phyloP scores from a whole-genome alignment of 2,888 invertebrate genomes.

The Chaetoderma sp. region DNA sequence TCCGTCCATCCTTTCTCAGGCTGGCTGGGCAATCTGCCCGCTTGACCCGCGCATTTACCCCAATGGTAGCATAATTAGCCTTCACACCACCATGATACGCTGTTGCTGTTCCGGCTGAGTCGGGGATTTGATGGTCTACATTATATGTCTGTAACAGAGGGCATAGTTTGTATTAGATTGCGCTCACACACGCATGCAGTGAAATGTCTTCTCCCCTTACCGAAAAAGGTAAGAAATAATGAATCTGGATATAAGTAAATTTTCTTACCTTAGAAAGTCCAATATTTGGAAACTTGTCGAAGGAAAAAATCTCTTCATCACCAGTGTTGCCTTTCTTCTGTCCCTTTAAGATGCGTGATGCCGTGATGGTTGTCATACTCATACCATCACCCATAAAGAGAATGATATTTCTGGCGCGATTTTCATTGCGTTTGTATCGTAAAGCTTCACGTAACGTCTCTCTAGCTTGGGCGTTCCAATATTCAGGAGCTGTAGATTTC shows the following conservation, averaged over 20 bases:
- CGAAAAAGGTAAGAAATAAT: too few relatives aligned
- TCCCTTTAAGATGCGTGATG: slow-evolving; percentile 79
- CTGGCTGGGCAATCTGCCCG: slow-evolving; percentile 76
- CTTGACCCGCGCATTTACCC: slow-evolving; percentile 78
- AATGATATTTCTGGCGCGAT: slow-evolving; percentile 83
- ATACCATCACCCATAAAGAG: slow-evolving; percentile 89
- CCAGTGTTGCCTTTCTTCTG: slow-evolving; percentile 73
- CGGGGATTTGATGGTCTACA: slow-evolving; percentile 87
- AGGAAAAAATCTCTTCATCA: slow-evolving; percentile 80
- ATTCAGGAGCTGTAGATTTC: too few relatives aligned
- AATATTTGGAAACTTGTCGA: slow-evolving; percentile 86
- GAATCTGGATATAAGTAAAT: too few relatives aligned
- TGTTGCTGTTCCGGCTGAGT: slow-evolving; percentile 89
- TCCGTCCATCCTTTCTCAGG: slow-evolving; percentile 24
- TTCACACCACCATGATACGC: slow-evolving; percentile 88
- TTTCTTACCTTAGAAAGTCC: slow-evolving; percentile 87
- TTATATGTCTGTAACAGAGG: slow-evolving; percentile 81
- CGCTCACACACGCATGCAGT: too few relatives aligned
- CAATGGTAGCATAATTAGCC: slow-evolving; percentile 83
- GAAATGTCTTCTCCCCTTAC: too few relatives aligned
- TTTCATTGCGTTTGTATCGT: slow-evolving; percentile 6
- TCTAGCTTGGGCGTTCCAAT: slow-evolving; percentile 11
- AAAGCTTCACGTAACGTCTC: background rate
- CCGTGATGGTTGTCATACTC: slow-evolving; percentile 85
- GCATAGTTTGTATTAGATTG: too few relatives aligned